Evolutionary conservation across 2,113 vertebrate genomes (phyloP), one percentile per base, ranked within the genome.

Genomic region (Myodes glareolus): DNA sequence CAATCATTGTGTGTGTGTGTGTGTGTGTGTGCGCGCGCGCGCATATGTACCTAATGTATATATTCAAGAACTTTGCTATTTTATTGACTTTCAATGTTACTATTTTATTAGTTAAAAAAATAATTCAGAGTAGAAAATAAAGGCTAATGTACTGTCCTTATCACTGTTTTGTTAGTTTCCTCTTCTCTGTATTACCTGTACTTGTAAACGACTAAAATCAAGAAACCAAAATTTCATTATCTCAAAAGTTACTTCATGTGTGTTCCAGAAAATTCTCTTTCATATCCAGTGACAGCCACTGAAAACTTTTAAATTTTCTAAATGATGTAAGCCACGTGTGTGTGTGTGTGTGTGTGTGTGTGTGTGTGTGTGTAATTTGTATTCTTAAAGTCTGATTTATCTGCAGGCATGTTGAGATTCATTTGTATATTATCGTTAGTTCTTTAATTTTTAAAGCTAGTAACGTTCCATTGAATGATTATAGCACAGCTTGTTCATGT

Each of bases 151-250:
- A 17, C 76, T 3, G 36, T n/a, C n/a, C n/a, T n/a, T n/a, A n/a
- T n/a, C n/a, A n/a, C n/a, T n/a, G n/a, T 76, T 92, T 78, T 88
- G n/a, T 72, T 92, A 52, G 65, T 95, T 94, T 95, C n/a, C 33
- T 78, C 58, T 1, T 42, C n/a, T 2, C 1, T n/a, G 25, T 52
- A 90, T 86, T 90, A 90, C 45, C 63, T 65, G 25, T 70, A 72
- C 14, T 47, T 77, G 8, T 68, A 90, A 81, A 3, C 4, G 27
- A 27, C 11, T 14, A 16, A 58, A 70, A 39, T 88, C 14, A 84
- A 93, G 31, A 77, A 63, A 42, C 11, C 55, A 89, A 61, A 25
- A 85, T 75, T 76, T 5, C 9, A 36, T 81, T 58, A 86, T 19
- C 68, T 1, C 3, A 8, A 72, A 72, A 58, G 3, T 70, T 33